Conservation (phyloP, 2,113 vertebrate genomes). For the Rallus limicola region DNA sequence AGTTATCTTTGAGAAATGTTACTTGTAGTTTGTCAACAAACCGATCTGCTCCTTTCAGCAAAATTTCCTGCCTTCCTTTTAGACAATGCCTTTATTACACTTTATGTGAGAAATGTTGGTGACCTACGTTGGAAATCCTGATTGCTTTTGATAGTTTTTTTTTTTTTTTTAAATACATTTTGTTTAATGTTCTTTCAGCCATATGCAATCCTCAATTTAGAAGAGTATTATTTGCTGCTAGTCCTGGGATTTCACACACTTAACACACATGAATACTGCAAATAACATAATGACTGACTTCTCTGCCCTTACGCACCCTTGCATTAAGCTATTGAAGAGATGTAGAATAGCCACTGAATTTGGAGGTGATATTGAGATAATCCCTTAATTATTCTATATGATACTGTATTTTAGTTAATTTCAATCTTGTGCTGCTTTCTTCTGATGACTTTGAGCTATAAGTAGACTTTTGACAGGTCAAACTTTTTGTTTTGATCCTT, state of each 20-base stretch:
- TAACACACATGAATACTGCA: not conserved
- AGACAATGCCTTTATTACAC: not conserved
- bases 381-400: not conserved
- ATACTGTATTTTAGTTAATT: not conserved
- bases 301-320: not conserved
- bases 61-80: not conserved
- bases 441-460: not conserved
- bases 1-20: not conserved
- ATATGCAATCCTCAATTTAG: not conserved
- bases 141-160: not conserved
- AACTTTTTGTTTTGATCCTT: not conserved
- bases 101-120: not conserved
- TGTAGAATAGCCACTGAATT: not conserved
- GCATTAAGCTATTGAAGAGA: not conserved
- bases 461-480: not conserved
- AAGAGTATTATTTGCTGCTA: not conserved
- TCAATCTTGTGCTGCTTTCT: not conserved
- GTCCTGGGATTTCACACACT: not conserved
- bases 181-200: not conserved
- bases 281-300: not conserved
- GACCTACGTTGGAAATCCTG: not conserved
- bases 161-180: not conserved
- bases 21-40: not conserved
- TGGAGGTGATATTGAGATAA: not conserved
- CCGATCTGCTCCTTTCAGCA: not conserved